These are phyloP conservation scores for Natator depressus DNA, from an alignment of 2,113 vertebrate genomes.

Conservation along the genomic window DNA sequence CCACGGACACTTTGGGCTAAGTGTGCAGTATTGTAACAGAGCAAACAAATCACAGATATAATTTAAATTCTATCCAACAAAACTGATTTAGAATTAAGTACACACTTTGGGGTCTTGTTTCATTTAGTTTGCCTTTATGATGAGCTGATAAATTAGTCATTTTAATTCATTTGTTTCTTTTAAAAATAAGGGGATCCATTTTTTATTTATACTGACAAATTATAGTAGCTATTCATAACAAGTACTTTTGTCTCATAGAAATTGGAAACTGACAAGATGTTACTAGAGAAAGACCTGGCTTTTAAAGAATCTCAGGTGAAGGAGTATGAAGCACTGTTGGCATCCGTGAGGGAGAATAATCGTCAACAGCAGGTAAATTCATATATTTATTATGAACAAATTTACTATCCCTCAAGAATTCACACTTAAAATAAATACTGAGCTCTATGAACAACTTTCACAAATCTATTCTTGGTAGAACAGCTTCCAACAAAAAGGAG, in stretches of 20 bases:
- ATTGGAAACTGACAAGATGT: constrained; percentile 87
- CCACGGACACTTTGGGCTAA: not conserved
- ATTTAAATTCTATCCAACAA: not conserved
- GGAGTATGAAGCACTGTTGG: constrained; percentile 90
- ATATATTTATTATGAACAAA: not conserved
- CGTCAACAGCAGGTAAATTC: constrained; percentile 89
- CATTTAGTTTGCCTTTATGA: not conserved
- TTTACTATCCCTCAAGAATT: not conserved
- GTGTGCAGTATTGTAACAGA: not conserved
- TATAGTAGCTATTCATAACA: not conserved
- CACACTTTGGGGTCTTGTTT: not conserved
- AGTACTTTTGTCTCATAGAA: constrained; percentile 72
- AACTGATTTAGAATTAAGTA: not conserved
- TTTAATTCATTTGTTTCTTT: rapidly evolving
- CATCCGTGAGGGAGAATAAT: constrained; percentile 90
- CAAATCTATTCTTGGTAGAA: not conserved
- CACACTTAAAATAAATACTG: not conserved
- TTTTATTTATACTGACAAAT: not conserved
- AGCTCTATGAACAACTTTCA: not conserved
- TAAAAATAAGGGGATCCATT: too few species aligned
- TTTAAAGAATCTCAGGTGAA: constrained; percentile 91
- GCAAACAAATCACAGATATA: not conserved
- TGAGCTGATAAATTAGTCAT: not conserved
- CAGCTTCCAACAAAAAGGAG: not conserved
- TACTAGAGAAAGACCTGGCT: constrained; percentile 88